These are phyloP conservation scores for Varanus komodoensis DNA, from an alignment of 2,113 vertebrate species.

Conservation along the genomic window DNA sequence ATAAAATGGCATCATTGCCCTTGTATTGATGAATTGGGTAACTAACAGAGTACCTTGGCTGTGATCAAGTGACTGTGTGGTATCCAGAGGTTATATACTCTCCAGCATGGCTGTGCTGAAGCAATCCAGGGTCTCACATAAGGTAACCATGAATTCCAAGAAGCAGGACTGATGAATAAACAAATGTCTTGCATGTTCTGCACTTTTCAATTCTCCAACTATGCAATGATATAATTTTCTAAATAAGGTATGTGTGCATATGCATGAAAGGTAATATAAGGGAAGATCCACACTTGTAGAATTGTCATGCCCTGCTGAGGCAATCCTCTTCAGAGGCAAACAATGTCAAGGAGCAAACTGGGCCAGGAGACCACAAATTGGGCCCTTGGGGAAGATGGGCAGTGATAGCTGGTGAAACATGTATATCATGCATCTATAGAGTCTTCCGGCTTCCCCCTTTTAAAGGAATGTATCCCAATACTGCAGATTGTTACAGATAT, in stretches of 20 bases:
- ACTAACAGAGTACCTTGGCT: neutral
- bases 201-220: neutral
- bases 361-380: too few relatives aligned
- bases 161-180: neutral
- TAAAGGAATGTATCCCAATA: too few relatives aligned
- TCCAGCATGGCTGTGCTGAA: neutral
- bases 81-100: too few relatives aligned
- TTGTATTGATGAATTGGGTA: neutral
- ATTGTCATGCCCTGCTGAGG: neutral
- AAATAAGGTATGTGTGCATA: neutral
- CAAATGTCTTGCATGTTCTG: neutral
- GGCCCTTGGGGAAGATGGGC: too few relatives aligned
- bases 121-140: neutral
- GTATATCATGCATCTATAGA: too few relatives aligned
- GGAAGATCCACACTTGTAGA: neutral
- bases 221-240: neutral
- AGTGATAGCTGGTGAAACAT: too few relatives aligned
- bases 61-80: neutral
- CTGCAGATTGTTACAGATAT: too few relatives aligned
- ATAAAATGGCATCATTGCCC: neutral
- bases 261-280: neutral
- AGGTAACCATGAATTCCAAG: neutral
- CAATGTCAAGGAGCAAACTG: too few relatives aligned
- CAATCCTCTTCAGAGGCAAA: too few relatives aligned
- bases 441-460: too few relatives aligned